Conservation (phyloP, 1,140 invertebrate species). For the Drosophila rhopaloa region DNA sequence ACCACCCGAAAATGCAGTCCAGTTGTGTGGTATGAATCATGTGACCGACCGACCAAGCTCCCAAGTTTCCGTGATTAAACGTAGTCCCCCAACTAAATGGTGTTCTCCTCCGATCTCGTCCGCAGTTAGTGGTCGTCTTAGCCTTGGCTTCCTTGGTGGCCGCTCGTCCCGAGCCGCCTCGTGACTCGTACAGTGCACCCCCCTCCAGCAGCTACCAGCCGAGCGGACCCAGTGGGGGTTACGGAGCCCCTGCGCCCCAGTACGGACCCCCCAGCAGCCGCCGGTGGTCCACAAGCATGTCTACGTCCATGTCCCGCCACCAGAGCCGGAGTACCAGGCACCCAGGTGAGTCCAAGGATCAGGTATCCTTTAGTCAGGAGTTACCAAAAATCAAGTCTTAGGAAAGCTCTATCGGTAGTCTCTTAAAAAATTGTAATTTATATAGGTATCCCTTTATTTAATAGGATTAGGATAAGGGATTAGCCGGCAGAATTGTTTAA, state of each 20-base stretch:
- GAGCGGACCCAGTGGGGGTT: slow-evolving; percentile 69
- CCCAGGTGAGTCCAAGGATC: slow-evolving; percentile 85
- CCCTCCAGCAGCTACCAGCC: slow-evolving; percentile 76
- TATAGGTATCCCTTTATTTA: no score
- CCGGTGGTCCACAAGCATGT: slow-evolving; percentile 94
- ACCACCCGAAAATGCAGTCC: slow-evolving; percentile 70
- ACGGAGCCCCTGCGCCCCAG: slow-evolving; percentile 86
- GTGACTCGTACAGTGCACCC: slow-evolving; percentile 79
- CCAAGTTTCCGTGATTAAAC: neutral
- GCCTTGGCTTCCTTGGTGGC: slow-evolving; percentile 64
- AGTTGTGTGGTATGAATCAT: slow-evolving; percentile 80
- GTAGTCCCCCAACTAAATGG: slow-evolving; percentile 1
- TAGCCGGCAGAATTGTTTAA: no score
- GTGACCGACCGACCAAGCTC: neutral
- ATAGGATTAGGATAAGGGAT: no score
- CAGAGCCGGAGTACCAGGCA: slow-evolving; percentile 90
- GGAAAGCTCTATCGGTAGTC: no score
- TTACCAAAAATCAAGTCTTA: no score
- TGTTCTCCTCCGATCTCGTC: slow-evolving; percentile 18
- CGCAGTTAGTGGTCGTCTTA: slow-evolving; percentile 74
- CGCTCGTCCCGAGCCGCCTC: slow-evolving; percentile 79
- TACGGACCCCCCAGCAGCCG: slow-evolving; percentile 89
- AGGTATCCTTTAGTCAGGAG: neutral
- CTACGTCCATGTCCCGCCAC: slow-evolving; percentile 93
- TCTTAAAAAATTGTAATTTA: no score